Evolutionary conservation across 2,888 invertebrate genomes (phyloP), one percentile per base, ranked within the genome.

Genomic region (Drosophila demipolita): DNA sequence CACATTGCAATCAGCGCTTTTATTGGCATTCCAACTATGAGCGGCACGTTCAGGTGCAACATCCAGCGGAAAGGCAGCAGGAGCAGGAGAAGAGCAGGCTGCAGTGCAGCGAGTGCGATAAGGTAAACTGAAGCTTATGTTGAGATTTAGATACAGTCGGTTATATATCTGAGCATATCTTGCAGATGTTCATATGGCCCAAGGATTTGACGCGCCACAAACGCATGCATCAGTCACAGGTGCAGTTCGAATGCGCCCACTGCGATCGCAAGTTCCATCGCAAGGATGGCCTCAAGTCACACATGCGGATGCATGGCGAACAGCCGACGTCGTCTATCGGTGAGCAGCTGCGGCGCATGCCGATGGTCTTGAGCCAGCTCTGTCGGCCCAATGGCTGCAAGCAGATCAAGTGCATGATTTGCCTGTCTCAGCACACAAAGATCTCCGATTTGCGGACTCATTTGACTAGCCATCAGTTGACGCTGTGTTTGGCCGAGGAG

Each of bases 181-280:
- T 54, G 0, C 9, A 82, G 82, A 73, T 94, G 8, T 96, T 96
- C 92, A 94, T 82, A 90, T 95, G 96, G 91, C 94, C 95, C 58
- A 96, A 95, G 77, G 94, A 95, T 83, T 93, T 96, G 12, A 94
- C 95, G 0, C 94, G 95, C 59, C 96, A 96, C 91, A 94, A 94
- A 29, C 95, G 95, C 82, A 93, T 94, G n/a, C 96, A 96, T 90
- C 93, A 94, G 83, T 94, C 94, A 3, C 71, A 71, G 23, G 62
- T 94, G 74, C 92, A 93, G 54, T 95, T 94, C 75, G 94, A 95
- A 80, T 95, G 95, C 75, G 93, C 94, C 8, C 91, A 94, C 35
- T 95, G 95, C 77, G 93, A 94, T 9, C 95, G 94, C 70, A 94
- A 94, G 82, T 95, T 95, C 75, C 94, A 94, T 70, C 94, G 95